Conservation (phyloP, 2,113 vertebrate genomes). For the Labeo rohita region DNA sequence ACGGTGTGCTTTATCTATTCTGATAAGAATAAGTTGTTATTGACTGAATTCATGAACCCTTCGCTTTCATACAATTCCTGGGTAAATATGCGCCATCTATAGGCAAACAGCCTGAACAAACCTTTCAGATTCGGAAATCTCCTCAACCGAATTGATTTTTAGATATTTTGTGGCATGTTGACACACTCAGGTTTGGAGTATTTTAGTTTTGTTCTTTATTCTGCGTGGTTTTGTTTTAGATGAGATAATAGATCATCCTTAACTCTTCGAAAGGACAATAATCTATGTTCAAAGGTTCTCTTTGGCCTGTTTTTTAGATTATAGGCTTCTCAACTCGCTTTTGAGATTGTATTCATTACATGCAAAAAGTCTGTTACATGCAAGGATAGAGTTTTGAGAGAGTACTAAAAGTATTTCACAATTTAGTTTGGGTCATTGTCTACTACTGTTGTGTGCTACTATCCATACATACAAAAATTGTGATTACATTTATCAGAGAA, state of each 20-base stretch:
- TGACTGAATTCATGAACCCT: slow-evolving; percentile 51
- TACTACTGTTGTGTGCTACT: too few species aligned
- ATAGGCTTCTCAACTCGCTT: neutral
- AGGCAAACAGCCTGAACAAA: slow-evolving; percentile 40
- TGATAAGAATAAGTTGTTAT: slow-evolving; percentile 55
- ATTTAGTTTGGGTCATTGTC: neutral
- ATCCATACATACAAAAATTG: neutral
- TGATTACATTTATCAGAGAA: neutral
- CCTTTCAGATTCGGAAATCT: slow-evolving; percentile 25
- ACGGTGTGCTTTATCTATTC: slow-evolving; percentile 44
- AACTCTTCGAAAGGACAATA: neutral
- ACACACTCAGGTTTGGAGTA: neutral
- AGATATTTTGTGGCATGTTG: neutral
- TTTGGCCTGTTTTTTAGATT: slow-evolving; percentile 6
- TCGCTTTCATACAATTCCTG: slow-evolving; percentile 14
- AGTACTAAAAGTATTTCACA: neutral
- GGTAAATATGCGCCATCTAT: slow-evolving; percentile 48
- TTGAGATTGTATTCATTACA: neutral
- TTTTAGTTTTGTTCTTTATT: neutral
- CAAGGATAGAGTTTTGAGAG: neutral
- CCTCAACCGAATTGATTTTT: neutral
- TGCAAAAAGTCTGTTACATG: neutral
- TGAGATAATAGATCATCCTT: neutral
- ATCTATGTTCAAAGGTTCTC: neutral
- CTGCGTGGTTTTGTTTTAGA: neutral